Evolutionary conservation across 53 echinoderm and acorn worm genomes (phyloP), one percentile per base, ranked within the genome.

Genomic region (Glandiceps talaboti): DNA sequence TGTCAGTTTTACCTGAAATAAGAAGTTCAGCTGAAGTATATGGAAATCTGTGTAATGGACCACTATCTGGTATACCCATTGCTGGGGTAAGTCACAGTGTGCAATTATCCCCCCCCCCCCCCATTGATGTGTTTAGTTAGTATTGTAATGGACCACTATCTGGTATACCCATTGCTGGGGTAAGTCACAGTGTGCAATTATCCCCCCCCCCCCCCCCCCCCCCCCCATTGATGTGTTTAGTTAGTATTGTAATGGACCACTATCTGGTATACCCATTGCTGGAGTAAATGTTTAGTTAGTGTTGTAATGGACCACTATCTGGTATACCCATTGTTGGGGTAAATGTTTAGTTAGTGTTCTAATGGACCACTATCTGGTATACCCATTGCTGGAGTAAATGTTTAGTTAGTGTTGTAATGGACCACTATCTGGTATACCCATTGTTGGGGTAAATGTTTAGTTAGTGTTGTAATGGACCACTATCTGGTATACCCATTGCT

Each of bases 11-110:
- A 28, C 95, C 95, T 1, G 95, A 90, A 85, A 95, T 95, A 26
- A 82, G 92, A n/a, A 95, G 95, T 79, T 95, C 95, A 30, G 88
- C 95, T 29, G 95, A 95, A 79, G 88, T 95, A 25, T 95, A 95
- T 77, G 95, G 95, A 27, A 86, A 76, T 30, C 76, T 95, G 86
- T 82, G 80, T 28, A 74, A 80, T 27, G 90, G 92, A 29, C 73
- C 85, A 25, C 83, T 95, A 30, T 82, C 88, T 26, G 92, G 85
- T 29, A 79, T 86, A 1, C 95, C 92, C 12, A 92, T 95, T 73
- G 84, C 90, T 31, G 95, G 92, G 80, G 95, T 95, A 75, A 88
- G 82, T 82, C 30, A 6, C n/a, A n/a, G n/a, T n/a, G n/a, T n/a
- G n/a, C n/a, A n/a, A n/a, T n/a, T n/a, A n/a, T n/a, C n/a, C n/a